Evolutionary conservation across 2,797 vertebrate genomes (phyloP).

Genomic region (Neostethus bicornis): DNA sequence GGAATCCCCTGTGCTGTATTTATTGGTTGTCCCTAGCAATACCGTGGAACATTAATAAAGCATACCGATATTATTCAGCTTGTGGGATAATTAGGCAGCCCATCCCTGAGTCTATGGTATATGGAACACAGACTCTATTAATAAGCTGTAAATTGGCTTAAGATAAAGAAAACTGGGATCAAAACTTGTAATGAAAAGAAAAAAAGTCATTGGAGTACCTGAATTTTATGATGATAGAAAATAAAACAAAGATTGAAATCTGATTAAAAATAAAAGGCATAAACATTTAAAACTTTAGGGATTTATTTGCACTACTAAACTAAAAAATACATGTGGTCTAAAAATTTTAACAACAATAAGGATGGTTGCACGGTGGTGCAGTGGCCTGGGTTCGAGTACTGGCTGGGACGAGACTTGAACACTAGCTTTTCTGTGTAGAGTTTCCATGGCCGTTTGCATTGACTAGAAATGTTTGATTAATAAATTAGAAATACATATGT

Average conservation of each 20-base stretch:
- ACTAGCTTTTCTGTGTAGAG: too few species aligned
- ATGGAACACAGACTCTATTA: conserved; percentile 80
- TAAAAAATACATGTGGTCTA: neutral
- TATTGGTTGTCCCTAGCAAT: conserved; percentile 77
- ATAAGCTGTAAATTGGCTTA: conserved; percentile 78
- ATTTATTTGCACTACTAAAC: conserved; percentile 35
- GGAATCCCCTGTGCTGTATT: conserved; percentile 68
- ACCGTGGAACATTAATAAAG: conserved; percentile 74
- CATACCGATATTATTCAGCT: conserved; percentile 71
- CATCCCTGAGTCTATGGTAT: conserved; percentile 61
- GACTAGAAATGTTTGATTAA: too few species aligned
- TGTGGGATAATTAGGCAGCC: conserved; percentile 74
- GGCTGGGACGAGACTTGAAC: too few species aligned
- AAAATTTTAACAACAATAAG: too few species aligned
- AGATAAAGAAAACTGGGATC: conserved; percentile 59
- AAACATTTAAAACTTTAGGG: conserved; percentile 37
- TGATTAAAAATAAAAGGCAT: conserved; percentile 46
- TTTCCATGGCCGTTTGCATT: too few species aligned
- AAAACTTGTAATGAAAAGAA: conserved; percentile 66
- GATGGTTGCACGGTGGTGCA: too few species aligned
- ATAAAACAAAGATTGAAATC: conserved; percentile 51
- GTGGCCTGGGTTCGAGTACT: too few species aligned
- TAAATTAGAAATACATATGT: too few species aligned
- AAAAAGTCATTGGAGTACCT: conserved; percentile 53
- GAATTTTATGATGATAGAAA: conserved; percentile 52